phyloP scores from a whole-genome alignment of 2,113 vertebrate species.

The Coturnix japonica region DNA sequence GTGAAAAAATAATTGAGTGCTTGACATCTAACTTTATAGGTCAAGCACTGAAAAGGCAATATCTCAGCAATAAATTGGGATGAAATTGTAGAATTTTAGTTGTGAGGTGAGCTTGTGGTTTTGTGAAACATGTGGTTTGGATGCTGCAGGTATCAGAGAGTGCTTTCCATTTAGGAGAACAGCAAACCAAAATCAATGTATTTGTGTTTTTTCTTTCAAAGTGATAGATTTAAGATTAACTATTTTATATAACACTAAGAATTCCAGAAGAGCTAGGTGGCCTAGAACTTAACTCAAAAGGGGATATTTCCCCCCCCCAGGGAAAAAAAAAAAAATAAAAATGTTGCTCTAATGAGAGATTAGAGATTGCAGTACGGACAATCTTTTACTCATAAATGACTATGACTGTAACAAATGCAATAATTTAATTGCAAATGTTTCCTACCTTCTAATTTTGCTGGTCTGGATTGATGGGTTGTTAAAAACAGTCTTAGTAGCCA shows the following conservation, averaged over 20 bases:
- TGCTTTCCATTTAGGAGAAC: background rate
- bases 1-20: constrained; percentile 79
- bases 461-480: background rate
- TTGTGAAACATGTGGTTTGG: constrained; percentile 50
- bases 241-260: background rate
- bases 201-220: background rate
- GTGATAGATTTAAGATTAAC: background rate
- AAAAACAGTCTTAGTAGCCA: background rate
- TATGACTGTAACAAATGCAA: background rate
- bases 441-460: background rate
- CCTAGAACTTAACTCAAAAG: background rate
- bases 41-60: constrained; percentile 74
- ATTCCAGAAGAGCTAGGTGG: background rate
- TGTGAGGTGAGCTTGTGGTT: background rate
- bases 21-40: constrained; percentile 75
- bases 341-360: background rate
- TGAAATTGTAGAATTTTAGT: constrained; percentile 66
- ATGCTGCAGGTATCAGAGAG: constrained; percentile 24
- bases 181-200: background rate
- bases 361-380: background rate
- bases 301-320: background rate
- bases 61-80: constrained; percentile 73
- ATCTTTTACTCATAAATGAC: background rate
- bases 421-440: background rate
- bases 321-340: too few relatives aligned